Conservation (phyloP, 2,888 invertebrate genomes). For the Hirudinaria manillensis region DNA sequence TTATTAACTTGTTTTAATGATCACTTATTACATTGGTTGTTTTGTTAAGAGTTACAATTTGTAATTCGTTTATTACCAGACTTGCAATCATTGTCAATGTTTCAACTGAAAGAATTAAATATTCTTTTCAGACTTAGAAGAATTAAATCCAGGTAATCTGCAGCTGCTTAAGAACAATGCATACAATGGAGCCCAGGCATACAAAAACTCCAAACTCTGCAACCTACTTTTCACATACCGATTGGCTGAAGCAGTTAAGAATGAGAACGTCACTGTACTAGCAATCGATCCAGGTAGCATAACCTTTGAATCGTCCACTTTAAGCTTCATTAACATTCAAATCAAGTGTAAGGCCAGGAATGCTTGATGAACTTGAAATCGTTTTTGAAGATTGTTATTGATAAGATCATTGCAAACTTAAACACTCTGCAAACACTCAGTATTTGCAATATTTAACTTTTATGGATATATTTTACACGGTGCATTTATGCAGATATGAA, state of each 20-base stretch:
- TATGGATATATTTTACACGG: no score
- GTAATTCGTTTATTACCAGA: no score
- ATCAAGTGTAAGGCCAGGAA: no score
- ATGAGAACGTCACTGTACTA: conserved; percentile 38
- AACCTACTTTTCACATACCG: conserved; percentile 39
- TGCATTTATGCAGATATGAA: no score
- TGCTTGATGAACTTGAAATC: no score
- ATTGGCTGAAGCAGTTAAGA: conserved; percentile 38
- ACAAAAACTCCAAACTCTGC: conserved; percentile 42
- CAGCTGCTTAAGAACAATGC: conserved; percentile 39
- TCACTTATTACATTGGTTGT: neutral
- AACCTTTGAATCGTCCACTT: no score
- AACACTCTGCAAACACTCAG: no score
- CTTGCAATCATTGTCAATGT: neutral
- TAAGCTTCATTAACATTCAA: no score
- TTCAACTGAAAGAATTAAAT: conserved; percentile 7
- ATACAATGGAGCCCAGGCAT: conserved; percentile 41
- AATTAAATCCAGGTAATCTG: conserved; percentile 38
- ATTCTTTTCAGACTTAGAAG: conserved; percentile 35
- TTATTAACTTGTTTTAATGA: neutral
- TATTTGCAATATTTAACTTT: no score
- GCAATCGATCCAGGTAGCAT: conserved; percentile 39
- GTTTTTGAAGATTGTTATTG: no score
- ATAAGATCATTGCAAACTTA: no score
- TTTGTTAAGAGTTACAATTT: neutral